Percentiles rank a stretch among this genome's conserved stretches.
These are phyloP conservation scores for Proisotoma minuta DNA, from an alignment of 2,888 invertebrate genomes.

Conservation along the genomic window DNA sequence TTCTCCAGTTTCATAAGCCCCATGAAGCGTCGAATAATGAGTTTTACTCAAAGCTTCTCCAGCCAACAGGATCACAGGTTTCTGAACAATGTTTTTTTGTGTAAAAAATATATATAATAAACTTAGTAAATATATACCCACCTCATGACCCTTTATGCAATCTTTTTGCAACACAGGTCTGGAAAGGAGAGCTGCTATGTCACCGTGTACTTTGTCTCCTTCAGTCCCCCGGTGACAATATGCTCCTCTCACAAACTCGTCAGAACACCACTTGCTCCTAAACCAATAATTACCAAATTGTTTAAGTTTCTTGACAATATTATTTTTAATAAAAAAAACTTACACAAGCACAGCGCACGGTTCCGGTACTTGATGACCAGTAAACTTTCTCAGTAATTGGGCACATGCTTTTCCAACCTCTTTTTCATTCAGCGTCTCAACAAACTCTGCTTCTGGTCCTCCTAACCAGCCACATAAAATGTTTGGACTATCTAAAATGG, in stretches of 20 bases:
- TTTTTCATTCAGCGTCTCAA: conserved; percentile 57
- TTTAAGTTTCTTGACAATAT: not conserved
- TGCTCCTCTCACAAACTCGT: conserved; percentile 58
- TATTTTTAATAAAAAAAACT: conserved; percentile 21
- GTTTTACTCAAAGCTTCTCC: conserved; percentile 61
- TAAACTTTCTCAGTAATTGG: conserved; percentile 55
- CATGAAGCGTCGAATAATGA: conserved; percentile 64
- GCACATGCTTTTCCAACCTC: conserved; percentile 56
- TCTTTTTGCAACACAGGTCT: conserved; percentile 51
- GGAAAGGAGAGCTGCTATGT: conserved; percentile 52
- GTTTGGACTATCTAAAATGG: conserved; percentile 54
- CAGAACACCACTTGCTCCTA: conserved; percentile 55
- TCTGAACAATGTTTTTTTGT: conserved; percentile 31
- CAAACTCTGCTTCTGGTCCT: conserved; percentile 58
- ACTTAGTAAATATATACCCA: not conserved
- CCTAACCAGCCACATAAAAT: conserved; percentile 65
- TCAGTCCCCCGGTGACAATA: conserved; percentile 58
- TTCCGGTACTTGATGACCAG: conserved; percentile 54
- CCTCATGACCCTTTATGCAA: not conserved
- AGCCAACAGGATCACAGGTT: conserved; percentile 59
- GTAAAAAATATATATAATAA: not conserved
- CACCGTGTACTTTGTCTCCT: conserved; percentile 53
- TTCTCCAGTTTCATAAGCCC: conserved; percentile 61
- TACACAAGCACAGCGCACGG: conserved; percentile 55
- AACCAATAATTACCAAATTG: conserved; percentile 6